Conservation (phyloP, 1,140 invertebrate species). For the Hermatobates lingyangjiaoensis region DNA sequence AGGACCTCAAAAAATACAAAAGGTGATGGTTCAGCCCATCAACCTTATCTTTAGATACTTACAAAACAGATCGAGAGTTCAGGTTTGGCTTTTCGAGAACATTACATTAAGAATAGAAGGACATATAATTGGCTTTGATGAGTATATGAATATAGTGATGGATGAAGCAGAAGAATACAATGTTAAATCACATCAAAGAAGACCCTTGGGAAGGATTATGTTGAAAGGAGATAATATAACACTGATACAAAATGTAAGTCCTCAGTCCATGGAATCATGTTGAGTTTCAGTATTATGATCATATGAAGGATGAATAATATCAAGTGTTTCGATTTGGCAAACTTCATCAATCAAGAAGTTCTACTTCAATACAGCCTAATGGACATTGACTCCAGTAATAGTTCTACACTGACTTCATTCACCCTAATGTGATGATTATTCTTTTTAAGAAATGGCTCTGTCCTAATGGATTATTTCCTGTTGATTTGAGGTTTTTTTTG, state of each 20-base stretch:
- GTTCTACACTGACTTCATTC: too few relatives aligned
- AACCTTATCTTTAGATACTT: conserved; percentile 86
- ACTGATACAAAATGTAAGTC: conserved; percentile 53
- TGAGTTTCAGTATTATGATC: too few relatives aligned
- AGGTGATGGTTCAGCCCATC: conserved; percentile 97
- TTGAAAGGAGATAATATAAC: conserved; percentile 94
- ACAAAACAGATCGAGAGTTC: conserved; percentile 82
- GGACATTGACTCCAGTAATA: too few relatives aligned
- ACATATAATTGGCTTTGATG: conserved; percentile 96
- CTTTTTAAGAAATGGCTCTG: too few relatives aligned
- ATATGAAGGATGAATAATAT: too few relatives aligned
- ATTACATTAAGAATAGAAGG: conserved; percentile 62
- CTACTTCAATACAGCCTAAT: too few relatives aligned
- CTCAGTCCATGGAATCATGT: conserved; percentile 11
- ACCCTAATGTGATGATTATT: too few relatives aligned
- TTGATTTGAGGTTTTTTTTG: too few relatives aligned
- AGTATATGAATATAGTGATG: conserved; percentile 98
- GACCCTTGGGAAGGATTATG: conserved; percentile 68
- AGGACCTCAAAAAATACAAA: conserved; percentile 84
- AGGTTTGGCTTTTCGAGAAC: conserved; percentile 26
- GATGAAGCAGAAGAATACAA: conserved; percentile 94
- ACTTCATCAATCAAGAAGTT: too few relatives aligned
- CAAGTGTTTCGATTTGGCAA: too few relatives aligned
- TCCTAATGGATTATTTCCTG: too few relatives aligned
- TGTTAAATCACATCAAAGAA: conserved; percentile 70